Base-by-base conservation (phyloP, 2,113 vertebrate genomes). In the Clarias macrocephalus region DNA sequence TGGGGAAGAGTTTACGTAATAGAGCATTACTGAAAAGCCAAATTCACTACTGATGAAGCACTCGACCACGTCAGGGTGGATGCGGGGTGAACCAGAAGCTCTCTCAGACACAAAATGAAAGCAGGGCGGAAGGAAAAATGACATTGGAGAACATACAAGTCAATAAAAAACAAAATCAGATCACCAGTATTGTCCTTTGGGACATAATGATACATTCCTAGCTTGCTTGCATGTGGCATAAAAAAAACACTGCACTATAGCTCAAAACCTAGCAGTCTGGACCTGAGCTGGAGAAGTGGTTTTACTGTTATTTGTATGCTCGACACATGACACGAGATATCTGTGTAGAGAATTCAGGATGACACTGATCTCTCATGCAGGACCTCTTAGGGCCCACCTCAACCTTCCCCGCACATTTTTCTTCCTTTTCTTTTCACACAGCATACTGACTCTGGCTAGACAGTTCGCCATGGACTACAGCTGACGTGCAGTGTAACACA, bases 301-400 rank as follows among this genome's bases (percentile, higher is more conserved):
- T 54, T 30, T 56, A 28, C 8, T 16, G 86, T 92, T 92, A 93
- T 94, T 92, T 93, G 91, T 93, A 93, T 94, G 90, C 94, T 88
- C 63, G 84, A 90, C 92, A 92, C 89, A 92, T 80, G 77, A 85
- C 48, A 52, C 89, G 87, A 83, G 84, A 89, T 56, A 59, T 23
- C 30, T 60, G 15, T 63, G 23, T 21, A 62, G 70, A 63, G 30
- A 57, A 52, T 57, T 72, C 5, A 21, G 11, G 59, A 18, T 16
- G 9, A 21, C 57, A 42, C 57, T 23, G 42, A 85, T 83, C 48
- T 52, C 65, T 83, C 13, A 54, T n/a, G n/a, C 28, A 42, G 59
- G 33, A 80, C 57, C 18, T 33, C 42, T 5, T 1, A 25, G 48
- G 86, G 85, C 90, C 89, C 90, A 90, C 86, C 42, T 66, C 87